Base-by-base conservation (phyloP, 2,113 vertebrate species). In the Thunnus thynnus region DNA sequence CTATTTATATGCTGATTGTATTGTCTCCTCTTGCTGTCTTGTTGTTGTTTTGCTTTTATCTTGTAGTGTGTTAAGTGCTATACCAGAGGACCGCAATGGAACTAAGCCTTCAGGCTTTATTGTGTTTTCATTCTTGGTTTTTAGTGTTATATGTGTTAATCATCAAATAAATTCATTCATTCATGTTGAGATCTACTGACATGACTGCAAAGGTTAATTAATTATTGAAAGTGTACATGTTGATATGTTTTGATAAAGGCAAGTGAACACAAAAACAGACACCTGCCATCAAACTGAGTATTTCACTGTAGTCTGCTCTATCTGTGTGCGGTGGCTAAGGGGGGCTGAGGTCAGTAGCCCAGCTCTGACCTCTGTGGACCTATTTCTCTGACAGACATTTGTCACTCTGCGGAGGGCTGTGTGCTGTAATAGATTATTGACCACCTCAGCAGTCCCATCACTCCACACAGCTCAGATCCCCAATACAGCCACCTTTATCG, bases 361-460 rank as follows among this genome's bases (percentile, higher is more conserved):
- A 86, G 84, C 83, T 91, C 76, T 95, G 95, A 95, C 95, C 95
- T 95, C 89, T 91, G 67, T 83, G 86, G 92, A 88, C 77, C 93
- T 73, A 93, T 95, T 95, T 95, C 91, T 92, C 86, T 94, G 93
- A 95, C 90, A 86, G 95, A 92, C 94, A 96, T 96, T 95, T 95
- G 95, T 95, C 95, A 95, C 92, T 95, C 92, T 91, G 90, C 73
- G n/a, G 89, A 88, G 92, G 88, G 89, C 89, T 76, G 88, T 90
- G 90, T 85, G 92, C 88, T 57, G 87, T 95, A 95, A 95, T 95
- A 95, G 94, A 95, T 96, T 96, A 96, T 95, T 96, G 95, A 96
- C 95, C 92, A 95, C 86, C 89, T 91, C 89, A 90, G 90, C 91
- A 85, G 93, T 85, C 86, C 89, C 93, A 94, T 95, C 94, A 89